Evolutionary conservation across 2,888 invertebrate species (phyloP), one percentile per base, ranked within the genome.

Genomic region (Brachynemurus nebulosus): DNA sequence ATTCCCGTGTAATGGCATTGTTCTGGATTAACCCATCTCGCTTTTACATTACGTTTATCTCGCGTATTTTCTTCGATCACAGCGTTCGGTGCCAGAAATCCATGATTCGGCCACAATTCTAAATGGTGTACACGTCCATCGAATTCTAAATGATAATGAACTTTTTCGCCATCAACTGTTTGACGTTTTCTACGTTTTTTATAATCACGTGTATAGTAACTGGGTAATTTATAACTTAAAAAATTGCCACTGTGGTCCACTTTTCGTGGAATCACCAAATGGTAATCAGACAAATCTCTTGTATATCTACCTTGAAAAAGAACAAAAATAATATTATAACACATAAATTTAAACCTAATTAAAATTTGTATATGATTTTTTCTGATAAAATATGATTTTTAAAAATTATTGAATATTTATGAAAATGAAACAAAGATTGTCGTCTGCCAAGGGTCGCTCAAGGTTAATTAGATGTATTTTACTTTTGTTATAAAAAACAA

Each of bases 1-100:
- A 52, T 55, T 3, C 74, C 75, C 2, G 67, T 66, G 52, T 70
- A 76, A 52, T 72, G 71, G 46, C 72, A 73, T 8, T 59, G 57
- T 7, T 49, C 51, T 37, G 54, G 51, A 18, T 59, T 46, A 5
- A 55, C 54, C 30, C 52, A 52, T 37, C 40, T 36, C 2, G 65
- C 36, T 38, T 53, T 50, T 35, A 59, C 50, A 12, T 59, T 52
- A 23, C 54, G 52, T 7, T 47, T 39, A 18, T 52, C 53, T 11
- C 61, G 57, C 40, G 58, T 53, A 37, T 54, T 54, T 44, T 46
- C 36, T 53, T 65, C 64, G 27, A 59, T 48, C 33, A 64, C 55
- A 37, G 61, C 52, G 47, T 59, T 52, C 2, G 71, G 69, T 4
- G 71, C 65, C 42, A 73, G 53, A 46, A 73, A 65, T 12, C 60